Conservation (phyloP, 2,113 vertebrate species). For the Grammomys dolichurus region DNA sequence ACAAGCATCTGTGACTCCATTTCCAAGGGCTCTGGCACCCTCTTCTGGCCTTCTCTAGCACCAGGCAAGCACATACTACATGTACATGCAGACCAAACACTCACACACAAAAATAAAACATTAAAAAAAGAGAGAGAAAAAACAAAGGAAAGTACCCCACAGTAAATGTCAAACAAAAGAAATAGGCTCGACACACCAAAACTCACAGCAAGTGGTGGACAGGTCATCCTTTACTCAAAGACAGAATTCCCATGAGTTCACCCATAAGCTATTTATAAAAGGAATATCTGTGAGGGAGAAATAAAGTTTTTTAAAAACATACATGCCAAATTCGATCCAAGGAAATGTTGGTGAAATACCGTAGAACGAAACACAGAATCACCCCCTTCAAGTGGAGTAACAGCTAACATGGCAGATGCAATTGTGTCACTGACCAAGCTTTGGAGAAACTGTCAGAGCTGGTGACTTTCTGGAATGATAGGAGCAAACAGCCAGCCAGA, state of each 20-base stretch:
- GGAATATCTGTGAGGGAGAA: conserved; percentile 46
- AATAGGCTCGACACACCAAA: background rate
- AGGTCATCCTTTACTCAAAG: conserved; percentile 22
- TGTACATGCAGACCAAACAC: background rate
- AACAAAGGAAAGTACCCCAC: background rate
- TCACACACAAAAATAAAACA: background rate
- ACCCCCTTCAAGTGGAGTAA: background rate
- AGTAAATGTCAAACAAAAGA: background rate
- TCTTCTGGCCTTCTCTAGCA: background rate
- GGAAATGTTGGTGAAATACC: background rate
- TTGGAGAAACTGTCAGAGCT: background rate
- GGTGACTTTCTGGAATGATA: background rate
- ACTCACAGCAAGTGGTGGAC: background rate
- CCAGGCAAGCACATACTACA: background rate
- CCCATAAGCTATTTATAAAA: conserved; percentile 26
- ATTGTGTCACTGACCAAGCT: background rate
- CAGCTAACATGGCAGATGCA: background rate
- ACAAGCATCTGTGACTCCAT: background rate
- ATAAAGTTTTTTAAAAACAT: background rate
- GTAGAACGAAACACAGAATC: conserved; percentile 19
- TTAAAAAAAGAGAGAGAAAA: background rate
- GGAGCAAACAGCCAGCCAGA: background rate
- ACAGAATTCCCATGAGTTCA: conserved; percentile 39
- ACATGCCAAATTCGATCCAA: background rate
- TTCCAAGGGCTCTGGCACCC: background rate